Percentiles rank a stretch among this genome's conserved stretches.
Conservation (phyloP, 2,888 invertebrate species). For the Conops quadrifasciatus region DNA sequence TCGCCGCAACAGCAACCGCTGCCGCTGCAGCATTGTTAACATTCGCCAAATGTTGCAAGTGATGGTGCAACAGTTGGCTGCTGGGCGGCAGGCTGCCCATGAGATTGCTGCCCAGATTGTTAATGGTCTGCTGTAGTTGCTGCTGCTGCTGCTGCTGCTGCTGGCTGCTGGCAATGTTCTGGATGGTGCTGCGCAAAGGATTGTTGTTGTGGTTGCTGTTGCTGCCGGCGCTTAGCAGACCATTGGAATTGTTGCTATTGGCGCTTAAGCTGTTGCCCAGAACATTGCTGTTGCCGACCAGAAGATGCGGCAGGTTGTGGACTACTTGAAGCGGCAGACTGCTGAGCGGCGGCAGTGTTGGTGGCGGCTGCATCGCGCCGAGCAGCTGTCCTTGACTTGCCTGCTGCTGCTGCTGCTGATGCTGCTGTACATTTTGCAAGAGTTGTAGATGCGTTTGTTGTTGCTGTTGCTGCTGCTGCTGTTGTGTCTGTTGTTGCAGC, state of each 20-base stretch:
- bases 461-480: slow-evolving; percentile 52
- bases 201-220: slow-evolving; percentile 43
- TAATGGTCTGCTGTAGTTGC: slow-evolving; percentile 48
- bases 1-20: slow-evolving; percentile 54
- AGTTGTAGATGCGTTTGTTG: slow-evolving; percentile 56
- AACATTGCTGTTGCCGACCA: slow-evolving; percentile 44
- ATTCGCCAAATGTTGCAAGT: slow-evolving; percentile 63
- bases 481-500: slow-evolving; percentile 48
- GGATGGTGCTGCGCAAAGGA: slow-evolving; percentile 55
- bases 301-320: slow-evolving; percentile 62
- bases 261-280: neutral
- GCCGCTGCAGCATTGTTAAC: slow-evolving; percentile 58
- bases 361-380: slow-evolving; percentile 54
- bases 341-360: slow-evolving; percentile 59
- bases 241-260: slow-evolving; percentile 37
- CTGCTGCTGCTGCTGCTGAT: slow-evolving; percentile 55
- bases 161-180: slow-evolving; percentile 48
- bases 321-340: slow-evolving; percentile 63
- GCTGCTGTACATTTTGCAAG: slow-evolving; percentile 50
- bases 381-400: slow-evolving; percentile 58
- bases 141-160: slow-evolving; percentile 40
- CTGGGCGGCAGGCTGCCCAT: slow-evolving; percentile 58
- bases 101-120: slow-evolving; percentile 49
- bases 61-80: slow-evolving; percentile 64
- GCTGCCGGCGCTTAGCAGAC: slow-evolving; percentile 21